Percentiles rank a stretch among this genome's conserved stretches.
phyloP scores from a whole-genome alignment of 2,797 vertebrate species.

The Chromobotia macracanthus region DNA sequence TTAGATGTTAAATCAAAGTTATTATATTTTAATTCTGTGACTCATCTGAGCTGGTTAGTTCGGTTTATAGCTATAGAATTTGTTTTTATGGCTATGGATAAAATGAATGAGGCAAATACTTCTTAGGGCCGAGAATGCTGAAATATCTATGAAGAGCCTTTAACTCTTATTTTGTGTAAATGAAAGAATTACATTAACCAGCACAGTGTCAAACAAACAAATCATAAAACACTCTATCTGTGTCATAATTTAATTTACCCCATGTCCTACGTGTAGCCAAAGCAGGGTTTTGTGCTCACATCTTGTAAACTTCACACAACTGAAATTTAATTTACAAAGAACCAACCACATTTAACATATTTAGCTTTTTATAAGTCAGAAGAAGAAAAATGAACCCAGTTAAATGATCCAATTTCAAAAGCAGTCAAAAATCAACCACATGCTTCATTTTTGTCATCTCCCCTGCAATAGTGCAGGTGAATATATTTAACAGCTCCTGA shows the following conservation, averaged over 20 bases:
- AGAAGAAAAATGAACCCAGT: neutral
- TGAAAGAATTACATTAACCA: neutral
- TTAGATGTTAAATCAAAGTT: conserved; percentile 50
- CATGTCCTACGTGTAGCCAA: neutral
- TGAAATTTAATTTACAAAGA: neutral
- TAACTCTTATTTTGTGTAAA: neutral
- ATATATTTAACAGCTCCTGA: conserved; percentile 12
- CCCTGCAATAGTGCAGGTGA: neutral
- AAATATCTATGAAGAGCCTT: too few relatives aligned
- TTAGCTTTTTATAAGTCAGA: neutral
- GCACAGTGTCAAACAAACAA: neutral
- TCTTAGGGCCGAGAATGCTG: too few relatives aligned
- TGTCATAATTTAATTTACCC: neutral
- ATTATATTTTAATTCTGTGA: too few relatives aligned
- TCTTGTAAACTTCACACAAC: neutral
- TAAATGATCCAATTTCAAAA: conserved; percentile 11
- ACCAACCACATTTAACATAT: too few relatives aligned
- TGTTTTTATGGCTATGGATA: too few relatives aligned
- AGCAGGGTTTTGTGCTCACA: neutral
- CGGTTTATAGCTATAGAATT: too few relatives aligned
- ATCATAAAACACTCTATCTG: neutral
- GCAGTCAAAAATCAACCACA: neutral
- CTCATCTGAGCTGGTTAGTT: too few relatives aligned
- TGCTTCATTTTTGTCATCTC: neutral
- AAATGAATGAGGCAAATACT: too few relatives aligned